A percentile compares a stretch with the other conserved stretches of the same genome.
Evolutionary conservation across 2,113 vertebrate genomes (phyloP).

Genomic region (Fulica atra): DNA sequence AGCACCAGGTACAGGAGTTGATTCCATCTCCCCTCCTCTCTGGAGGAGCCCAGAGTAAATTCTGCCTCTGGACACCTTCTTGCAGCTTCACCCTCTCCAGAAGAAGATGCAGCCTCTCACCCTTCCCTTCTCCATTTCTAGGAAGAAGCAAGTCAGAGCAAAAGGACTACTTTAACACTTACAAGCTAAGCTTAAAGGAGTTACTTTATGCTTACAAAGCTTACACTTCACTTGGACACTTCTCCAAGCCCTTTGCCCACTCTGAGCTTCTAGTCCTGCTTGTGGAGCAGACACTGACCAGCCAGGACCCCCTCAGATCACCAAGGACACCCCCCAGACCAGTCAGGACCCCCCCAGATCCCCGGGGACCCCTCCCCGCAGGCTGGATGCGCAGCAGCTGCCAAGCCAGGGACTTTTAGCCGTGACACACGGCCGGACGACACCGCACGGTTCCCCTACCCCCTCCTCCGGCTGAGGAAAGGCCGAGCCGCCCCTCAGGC

Average conservation of each 20-base stretch:
- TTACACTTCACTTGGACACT: too few species aligned
- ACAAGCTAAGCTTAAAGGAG: too few species aligned
- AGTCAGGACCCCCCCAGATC: too few species aligned
- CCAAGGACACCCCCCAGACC: too few species aligned
- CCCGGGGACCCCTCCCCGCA: not conserved
- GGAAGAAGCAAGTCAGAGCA: not conserved
- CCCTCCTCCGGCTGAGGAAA: accelerated
- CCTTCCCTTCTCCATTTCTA: not conserved
- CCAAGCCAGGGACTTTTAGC: accelerated
- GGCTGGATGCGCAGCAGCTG: accelerated
- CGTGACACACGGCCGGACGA: accelerated
- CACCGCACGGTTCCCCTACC: not conserved
- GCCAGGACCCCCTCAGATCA: too few species aligned
- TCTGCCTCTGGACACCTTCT: not conserved
- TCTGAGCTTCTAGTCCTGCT: not conserved
- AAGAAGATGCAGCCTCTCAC: accelerated
- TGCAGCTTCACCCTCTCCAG: not conserved
- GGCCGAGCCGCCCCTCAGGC: not conserved
- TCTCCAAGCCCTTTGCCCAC: not conserved
- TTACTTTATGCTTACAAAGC: too few species aligned
- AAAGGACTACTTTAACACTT: not conserved
- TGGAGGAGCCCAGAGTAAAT: not conserved
- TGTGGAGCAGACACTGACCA: too few species aligned
- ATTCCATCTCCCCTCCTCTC: too few species aligned
- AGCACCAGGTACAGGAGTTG: accelerated